These are phyloP conservation scores for Acanthurus tractus DNA, from an alignment of 2,797 vertebrate species.

Conservation along the genomic window DNA sequence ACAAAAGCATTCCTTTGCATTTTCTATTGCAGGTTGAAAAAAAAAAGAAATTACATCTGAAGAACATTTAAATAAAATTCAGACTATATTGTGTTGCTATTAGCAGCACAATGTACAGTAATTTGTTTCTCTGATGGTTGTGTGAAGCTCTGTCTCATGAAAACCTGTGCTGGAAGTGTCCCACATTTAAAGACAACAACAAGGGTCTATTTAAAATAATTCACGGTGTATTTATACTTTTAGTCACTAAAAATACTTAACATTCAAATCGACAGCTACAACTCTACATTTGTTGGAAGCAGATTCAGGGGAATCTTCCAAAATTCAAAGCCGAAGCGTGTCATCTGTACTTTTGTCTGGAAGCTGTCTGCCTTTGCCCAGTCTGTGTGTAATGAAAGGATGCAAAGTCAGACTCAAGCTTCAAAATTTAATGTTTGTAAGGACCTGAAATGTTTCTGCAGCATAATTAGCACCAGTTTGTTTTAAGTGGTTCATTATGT, in stretches of 20 bases:
- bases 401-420: slow-evolving; percentile 53
- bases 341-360: slow-evolving; percentile 51
- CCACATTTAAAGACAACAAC: slow-evolving; percentile 9
- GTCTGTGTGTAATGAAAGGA: slow-evolving; percentile 80
- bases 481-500: slow-evolving; percentile 75
- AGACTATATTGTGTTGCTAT: no score
- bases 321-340: slow-evolving; percentile 54
- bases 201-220: slow-evolving; percentile 21
- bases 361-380: slow-evolving; percentile 51
- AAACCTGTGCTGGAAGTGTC: background rate
- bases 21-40: no score
- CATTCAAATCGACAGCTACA: slow-evolving; percentile 37
- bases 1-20: no score
- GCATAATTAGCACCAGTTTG: slow-evolving; percentile 72
- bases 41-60: no score
- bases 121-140: background rate
- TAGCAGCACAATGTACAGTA: no score
- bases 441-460: slow-evolving; percentile 66
- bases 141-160: slow-evolving; percentile 19
- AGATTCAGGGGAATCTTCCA: slow-evolving; percentile 35
- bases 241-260: slow-evolving; percentile 35
- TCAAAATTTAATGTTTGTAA: slow-evolving; percentile 76
- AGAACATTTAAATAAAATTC: no score
- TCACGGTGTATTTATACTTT: slow-evolving; percentile 18
- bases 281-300: slow-evolving; percentile 28